Evolutionary conservation across 2,113 vertebrate species (phyloP).

Genomic region (Gasterosteus nipponicus): DNA sequence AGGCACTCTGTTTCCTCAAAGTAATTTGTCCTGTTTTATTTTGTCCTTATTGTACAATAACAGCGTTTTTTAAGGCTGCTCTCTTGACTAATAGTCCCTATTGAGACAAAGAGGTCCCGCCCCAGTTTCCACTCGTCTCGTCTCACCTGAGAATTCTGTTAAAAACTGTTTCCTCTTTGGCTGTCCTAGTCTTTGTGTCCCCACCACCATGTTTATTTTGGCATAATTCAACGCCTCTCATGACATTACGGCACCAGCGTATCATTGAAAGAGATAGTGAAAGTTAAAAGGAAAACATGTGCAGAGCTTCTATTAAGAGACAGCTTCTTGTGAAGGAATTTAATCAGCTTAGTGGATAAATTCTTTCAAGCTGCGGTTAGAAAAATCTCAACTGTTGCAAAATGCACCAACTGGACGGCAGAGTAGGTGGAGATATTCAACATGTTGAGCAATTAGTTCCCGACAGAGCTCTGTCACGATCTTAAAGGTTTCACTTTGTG

Average conservation of each 20-base stretch:
- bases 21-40: background rate
- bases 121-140: background rate
- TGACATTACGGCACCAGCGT: background rate
- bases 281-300: background rate
- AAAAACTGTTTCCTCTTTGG: rapidly evolving
- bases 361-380: conserved; percentile 10
- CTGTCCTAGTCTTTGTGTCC: rapidly evolving
- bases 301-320: background rate
- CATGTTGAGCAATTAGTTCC: conserved; percentile 45
- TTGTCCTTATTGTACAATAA: background rate
- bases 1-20: background rate
- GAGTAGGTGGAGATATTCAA: conserved; percentile 20
- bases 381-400: conserved; percentile 48
- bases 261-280: background rate
- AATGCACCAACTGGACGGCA: background rate
- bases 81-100: background rate
- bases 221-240: conserved; percentile 30
- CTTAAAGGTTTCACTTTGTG: background rate
- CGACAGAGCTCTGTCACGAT: conserved; percentile 11
- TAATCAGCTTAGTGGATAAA: background rate
- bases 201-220: background rate
- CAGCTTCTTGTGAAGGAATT: background rate
- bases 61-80: background rate
- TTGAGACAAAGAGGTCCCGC: background rate
- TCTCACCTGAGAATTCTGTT: background rate